Percentiles rank a stretch among this genome's conserved stretches.
Conservation (phyloP, 2,797 vertebrate genomes). For the Chaunax sp. region DNA sequence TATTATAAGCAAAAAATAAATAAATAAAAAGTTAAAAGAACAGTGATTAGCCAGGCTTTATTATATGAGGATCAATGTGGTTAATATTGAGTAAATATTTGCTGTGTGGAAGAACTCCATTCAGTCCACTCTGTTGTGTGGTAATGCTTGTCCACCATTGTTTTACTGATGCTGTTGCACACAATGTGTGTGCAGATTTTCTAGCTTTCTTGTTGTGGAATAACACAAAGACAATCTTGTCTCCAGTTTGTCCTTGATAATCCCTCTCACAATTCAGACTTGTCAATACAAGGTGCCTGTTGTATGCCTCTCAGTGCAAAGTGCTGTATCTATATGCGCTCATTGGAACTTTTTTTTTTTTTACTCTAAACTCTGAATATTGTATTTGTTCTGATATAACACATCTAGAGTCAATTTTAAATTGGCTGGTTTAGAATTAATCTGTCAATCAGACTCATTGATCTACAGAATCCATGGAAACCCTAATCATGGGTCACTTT, state of each 20-base stretch:
- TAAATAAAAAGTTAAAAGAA: background rate
- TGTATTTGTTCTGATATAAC: too few relatives aligned
- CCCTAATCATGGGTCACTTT: too few relatives aligned
- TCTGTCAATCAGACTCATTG: too few relatives aligned
- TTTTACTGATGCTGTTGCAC: background rate
- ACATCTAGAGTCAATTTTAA: too few relatives aligned
- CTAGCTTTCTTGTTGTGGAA: background rate
- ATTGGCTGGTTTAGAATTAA: too few relatives aligned
- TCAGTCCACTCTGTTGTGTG: conserved; percentile 3
- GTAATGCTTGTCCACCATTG: background rate
- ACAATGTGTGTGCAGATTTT: background rate
- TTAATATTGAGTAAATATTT: background rate
- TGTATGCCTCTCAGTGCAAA: too few relatives aligned
- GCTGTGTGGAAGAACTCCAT: background rate
- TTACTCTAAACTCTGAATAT: too few relatives aligned
- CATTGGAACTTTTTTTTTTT: too few relatives aligned
- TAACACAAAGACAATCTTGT: background rate
- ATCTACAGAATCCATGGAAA: too few relatives aligned
- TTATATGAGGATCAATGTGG: background rate
- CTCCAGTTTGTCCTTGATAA: background rate
- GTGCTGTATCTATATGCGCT: too few relatives aligned
- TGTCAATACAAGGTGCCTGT: too few relatives aligned
- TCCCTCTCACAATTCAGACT: background rate
- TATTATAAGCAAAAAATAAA: background rate
- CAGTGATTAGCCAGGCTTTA: background rate